Evolutionary conservation across 2,113 vertebrate genomes (phyloP), one percentile per base, ranked within the genome.

Genomic region (Circaetus gallicus): DNA sequence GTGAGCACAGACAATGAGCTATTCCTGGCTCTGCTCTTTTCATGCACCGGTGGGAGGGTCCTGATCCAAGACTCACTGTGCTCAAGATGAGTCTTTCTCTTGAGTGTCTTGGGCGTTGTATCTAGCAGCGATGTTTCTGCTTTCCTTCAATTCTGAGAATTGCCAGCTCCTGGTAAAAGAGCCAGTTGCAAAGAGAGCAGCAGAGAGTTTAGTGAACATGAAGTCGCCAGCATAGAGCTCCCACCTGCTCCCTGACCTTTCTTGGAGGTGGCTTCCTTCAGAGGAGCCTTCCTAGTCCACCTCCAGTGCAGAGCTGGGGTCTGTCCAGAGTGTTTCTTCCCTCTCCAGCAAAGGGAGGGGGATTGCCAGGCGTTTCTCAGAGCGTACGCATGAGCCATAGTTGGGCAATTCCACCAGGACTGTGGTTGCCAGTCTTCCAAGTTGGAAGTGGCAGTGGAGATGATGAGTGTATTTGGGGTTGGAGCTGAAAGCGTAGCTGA

Each of bases 401-500:
- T 49, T 97, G 97, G 97, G 96, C 86, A 78, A 67, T 83, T 97
- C 95, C 93, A 62, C 92, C 89, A 92, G 92, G 97, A 94, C 82
- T 95, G 93, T 93, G 95, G 95, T 94, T 96, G 91, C 96, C 94
- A 69, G 24, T 72, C 70, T 88, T 76, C 95, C 87, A 58, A 40
- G 81, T 38, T 82, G 71, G 82, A 90, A 94, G 62, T 62, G 87
- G 81, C 80, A 77, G 34, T 59, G 32, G 69, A 85, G 95, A 92
- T 69, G 29, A 29, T 77, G 56, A 96, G 63, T 52, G 15, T 59
- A 7, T 85, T 56, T 92, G 90, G 93, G 93, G 82, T 90, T 97
- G 88, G 86, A 95, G 53, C 61, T 89, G 89, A 94, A 91, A 92
- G 93, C 7, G 0, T 93, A 96, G 92, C 98, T 98, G 98, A 98